phyloP scores from a whole-genome alignment of 2,888 invertebrate species.

The Drosophila colorata region DNA sequence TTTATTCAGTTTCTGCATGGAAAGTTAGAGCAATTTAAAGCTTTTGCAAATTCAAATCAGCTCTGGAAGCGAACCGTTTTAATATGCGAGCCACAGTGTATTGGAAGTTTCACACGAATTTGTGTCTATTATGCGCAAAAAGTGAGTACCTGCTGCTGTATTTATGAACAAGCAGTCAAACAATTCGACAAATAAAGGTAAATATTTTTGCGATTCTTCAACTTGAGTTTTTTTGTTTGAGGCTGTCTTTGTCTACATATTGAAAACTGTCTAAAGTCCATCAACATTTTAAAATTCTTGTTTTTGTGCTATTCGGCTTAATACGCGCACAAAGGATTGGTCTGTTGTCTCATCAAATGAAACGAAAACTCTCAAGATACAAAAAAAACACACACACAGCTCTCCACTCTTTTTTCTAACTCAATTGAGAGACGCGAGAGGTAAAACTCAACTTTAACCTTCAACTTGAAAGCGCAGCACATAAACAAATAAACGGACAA shows the following conservation, averaged over 20 bases:
- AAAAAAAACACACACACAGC: neutral
- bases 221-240: neutral
- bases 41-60: neutral
- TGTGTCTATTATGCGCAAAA: constrained; percentile 10
- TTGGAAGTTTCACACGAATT: constrained; percentile 1
- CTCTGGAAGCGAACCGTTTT: neutral
- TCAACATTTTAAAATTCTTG: constrained; percentile 26
- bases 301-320: constrained; percentile 27
- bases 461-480: constrained; percentile 65
- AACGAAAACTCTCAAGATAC: constrained; percentile 20
- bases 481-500: constrained; percentile 46
- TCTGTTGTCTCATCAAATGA: constrained; percentile 44
- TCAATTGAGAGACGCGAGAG: constrained; percentile 35
- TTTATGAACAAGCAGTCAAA: constrained; percentile 10
- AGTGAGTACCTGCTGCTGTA: constrained; percentile 5
- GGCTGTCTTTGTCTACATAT: constrained; percentile 1
- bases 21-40: too few relatives aligned
- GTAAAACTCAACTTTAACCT: constrained; percentile 69
- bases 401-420: constrained; percentile 40
- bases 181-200: constrained; percentile 20
- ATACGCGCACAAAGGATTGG: constrained; percentile 47
- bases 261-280: constrained; percentile 29
- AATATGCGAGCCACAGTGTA: constrained; percentile 1
- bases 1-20: too few relatives aligned
- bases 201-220: constrained; percentile 9